Base-by-base conservation (phyloP, 2,888 invertebrate genomes). In the Clistopyga incitator region DNA sequence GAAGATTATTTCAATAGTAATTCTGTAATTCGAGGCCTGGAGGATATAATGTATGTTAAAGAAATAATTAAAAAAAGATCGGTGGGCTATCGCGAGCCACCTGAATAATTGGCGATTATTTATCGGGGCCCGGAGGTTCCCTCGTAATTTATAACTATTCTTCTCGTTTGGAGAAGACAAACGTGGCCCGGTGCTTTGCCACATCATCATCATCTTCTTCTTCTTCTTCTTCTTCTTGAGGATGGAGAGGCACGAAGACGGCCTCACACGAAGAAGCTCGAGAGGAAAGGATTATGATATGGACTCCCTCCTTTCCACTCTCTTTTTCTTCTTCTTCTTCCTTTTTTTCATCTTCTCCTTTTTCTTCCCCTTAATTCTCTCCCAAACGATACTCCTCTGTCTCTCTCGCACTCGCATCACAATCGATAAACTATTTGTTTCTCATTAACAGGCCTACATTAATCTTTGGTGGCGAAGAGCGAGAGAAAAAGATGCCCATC, bases 371-470 rank as follows among this genome's bases (percentile, higher is more conserved):
- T 45, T 54, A 45, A 78, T 71, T 79, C 65, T 67, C 56, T 50
- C 75, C 65, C 64, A 70, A 78, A 74, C 67, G 67, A 54, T 45
- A 75, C 18, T 38, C n/a, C n/a, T 34, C 38, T 42, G 34, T 56
- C 34, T 52, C 25, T 47, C 74, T 78, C 74, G 45, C 68, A 50
- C 65, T 29, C 64, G 65, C 56, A 61, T 76, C 61, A 78, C 68
- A 72, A 59, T 85, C 84, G 56, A 83, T 85, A 86, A 87, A 87
- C 88, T 91, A 91, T 92, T 92, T 92, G 90, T 90, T 91, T 90
- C 91, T 92, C 91, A 92, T 92, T 92, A 92, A 92, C 90, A 87
- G 84, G 82, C 81, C 87, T 77, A 87, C 92, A 92, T 92, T 92
- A 91, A 92, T 93, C 92, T 89, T 90, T 84, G 61, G 54, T 42